Percentiles rank a stretch among this genome's conserved stretches.
These are phyloP conservation scores for Shinisaurus crocodilurus DNA, from an alignment of 2,113 vertebrate genomes.

Conservation along the genomic window DNA sequence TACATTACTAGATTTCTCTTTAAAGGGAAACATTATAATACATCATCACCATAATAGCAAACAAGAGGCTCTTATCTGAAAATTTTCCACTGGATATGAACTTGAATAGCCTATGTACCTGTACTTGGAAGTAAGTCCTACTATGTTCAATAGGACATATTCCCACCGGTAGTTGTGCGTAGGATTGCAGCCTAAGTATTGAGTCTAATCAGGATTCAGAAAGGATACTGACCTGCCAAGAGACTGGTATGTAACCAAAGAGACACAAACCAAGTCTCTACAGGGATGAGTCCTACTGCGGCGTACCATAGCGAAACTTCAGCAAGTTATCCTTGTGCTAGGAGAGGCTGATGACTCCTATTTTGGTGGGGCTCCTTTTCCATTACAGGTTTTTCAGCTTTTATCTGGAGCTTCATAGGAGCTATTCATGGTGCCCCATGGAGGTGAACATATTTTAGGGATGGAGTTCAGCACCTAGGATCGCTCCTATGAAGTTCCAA, in stretches of 20 bases:
- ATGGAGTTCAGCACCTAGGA: too few relatives aligned
- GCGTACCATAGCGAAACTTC: background rate
- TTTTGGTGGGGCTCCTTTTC: too few relatives aligned
- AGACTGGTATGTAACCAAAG: background rate
- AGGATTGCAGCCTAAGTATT: background rate
- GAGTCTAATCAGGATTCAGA: background rate
- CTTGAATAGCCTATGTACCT: background rate
- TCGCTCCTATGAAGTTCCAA: too few relatives aligned
- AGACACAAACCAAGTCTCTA: background rate
- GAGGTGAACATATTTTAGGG: too few relatives aligned
- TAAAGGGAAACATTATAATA: conserved; percentile 56
- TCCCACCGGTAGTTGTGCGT: background rate
- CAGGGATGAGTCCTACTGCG: background rate
- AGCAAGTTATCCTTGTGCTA: background rate
- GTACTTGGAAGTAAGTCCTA: background rate
- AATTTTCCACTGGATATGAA: background rate
- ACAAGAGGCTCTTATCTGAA: background rate
- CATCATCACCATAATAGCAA: conserved; percentile 48
- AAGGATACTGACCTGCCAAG: background rate
- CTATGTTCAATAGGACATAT: background rate
- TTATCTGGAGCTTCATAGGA: too few relatives aligned
- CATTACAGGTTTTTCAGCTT: too few relatives aligned
- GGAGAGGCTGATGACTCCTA: too few relatives aligned
- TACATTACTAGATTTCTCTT: conserved; percentile 52
- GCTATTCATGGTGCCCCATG: too few relatives aligned